Evolutionary conservation across 30 jellyfish, hydroid and myxozoan species (phyloP), one percentile per base, ranked within the genome.

Genomic region (Hydractinia symbiolongicarpus): DNA sequence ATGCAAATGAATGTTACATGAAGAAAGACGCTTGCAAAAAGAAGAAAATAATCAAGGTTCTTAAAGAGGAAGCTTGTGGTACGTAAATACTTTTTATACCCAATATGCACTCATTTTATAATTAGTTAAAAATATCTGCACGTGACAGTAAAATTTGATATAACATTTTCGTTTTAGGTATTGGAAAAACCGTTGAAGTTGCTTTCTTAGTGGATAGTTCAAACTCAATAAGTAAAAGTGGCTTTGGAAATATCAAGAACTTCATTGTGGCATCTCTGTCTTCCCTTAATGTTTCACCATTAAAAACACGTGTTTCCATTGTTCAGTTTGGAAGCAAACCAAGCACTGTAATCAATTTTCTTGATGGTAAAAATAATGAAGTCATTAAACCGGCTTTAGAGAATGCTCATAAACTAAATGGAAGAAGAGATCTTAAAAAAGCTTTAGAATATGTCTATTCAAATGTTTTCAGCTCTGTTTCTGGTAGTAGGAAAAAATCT

Each of bases 1-100:
- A 90, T 81, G 95, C 92, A 19, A 90, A 77, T 73, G 93, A 79
- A 72, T 90, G 97, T 20, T 81, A 71, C 64, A 58, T 90, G 79
- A 66, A 72, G 67, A 79, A 69, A 11, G 83, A 87, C 1, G 84
- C 97, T 15, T 90, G 97, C 62, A 67, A 67, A 64, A 61, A 61
- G 40, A 76, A 53, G 81, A 80, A 69, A 62, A 11, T 67, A 15
- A 19, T 84, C 19, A 19, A n/a, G 17, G 67, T 85, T 20, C 89
- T 89, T 9, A 83, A 85, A 55, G 16, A 87, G 53, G 70, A 84
- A 61, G 82, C 89, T 19, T 90, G 97, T 76, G 97, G 97, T 90
- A 79, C 44, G 83, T 20, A 6, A 30, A 0, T 30, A 30, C 44
- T 30, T 30, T 2, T 30, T 30, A 30, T 30, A 2, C 2, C 44